Evolutionary conservation across 2,888 invertebrate genomes (phyloP).

Genomic region (Papilio gigon): DNA sequence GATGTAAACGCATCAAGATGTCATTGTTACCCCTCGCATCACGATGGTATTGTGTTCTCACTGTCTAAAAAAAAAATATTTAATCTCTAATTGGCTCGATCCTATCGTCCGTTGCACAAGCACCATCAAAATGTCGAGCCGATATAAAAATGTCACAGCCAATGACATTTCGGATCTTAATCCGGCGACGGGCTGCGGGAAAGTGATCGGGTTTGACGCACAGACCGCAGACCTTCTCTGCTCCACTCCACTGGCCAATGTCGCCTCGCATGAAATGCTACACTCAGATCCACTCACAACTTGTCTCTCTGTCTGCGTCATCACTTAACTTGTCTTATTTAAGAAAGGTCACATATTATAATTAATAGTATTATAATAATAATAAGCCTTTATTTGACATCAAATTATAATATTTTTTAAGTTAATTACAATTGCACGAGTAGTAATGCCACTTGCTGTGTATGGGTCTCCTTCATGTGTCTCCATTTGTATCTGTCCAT

Average conservation of each 20-base stretch:
- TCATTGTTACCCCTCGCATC: slow-evolving; percentile 16
- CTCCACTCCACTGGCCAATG: slow-evolving; percentile 29
- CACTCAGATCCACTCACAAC: slow-evolving; percentile 17
- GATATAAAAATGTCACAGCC: slow-evolving; percentile 80
- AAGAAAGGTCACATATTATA: neutral
- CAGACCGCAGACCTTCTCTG: slow-evolving; percentile 40
- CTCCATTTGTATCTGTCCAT: no score
- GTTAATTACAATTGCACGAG: no score
- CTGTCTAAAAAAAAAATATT: slow-evolving; percentile 60
- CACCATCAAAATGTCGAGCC: slow-evolving; percentile 73
- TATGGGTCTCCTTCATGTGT: no score
- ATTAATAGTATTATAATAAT: neutral
- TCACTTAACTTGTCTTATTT: slow-evolving; percentile 6
- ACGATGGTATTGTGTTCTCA: slow-evolving; percentile 42
- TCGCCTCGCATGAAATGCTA: slow-evolving; percentile 19
- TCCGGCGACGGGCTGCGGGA: slow-evolving; percentile 63
- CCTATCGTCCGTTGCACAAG: slow-evolving; percentile 68
- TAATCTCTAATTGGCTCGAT: slow-evolving; percentile 79
- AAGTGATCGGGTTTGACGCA: slow-evolving; percentile 70
- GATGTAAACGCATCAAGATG: slow-evolving; percentile 37
- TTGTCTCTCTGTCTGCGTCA: slow-evolving; percentile 16
- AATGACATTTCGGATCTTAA: slow-evolving; percentile 79
- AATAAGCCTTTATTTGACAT: no score
- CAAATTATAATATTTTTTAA: no score
- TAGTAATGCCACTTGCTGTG: no score